These are phyloP conservation scores for Anolis sagrei DNA, from an alignment of 2,113 vertebrate species.

Conservation along the genomic window DNA sequence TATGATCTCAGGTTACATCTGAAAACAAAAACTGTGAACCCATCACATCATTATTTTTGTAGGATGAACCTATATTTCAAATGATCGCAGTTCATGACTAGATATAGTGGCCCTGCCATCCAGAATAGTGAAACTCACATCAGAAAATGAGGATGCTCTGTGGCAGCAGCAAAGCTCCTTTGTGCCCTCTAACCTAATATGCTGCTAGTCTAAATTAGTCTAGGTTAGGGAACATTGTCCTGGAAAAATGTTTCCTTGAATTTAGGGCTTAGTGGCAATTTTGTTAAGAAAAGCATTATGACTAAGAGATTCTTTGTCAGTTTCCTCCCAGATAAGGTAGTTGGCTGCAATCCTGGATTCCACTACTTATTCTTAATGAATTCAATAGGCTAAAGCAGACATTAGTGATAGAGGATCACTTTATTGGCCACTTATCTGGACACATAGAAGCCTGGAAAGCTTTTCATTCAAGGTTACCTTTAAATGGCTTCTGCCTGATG, in stretches of 20 bases:
- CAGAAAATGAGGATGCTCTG: too few relatives aligned
- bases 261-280: background rate
- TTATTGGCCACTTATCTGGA: slow-evolving; percentile 13
- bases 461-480: slow-evolving; percentile 6
- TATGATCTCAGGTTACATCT: too few relatives aligned
- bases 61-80: too few relatives aligned
- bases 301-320: background rate
- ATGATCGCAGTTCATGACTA: too few relatives aligned
- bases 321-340: background rate
- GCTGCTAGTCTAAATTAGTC: too few relatives aligned
- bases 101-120: too few relatives aligned
- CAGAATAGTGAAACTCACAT: too few relatives aligned
- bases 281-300: background rate
- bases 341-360: background rate
- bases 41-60: too few relatives aligned
- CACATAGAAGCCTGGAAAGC: background rate
- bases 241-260: background rate
- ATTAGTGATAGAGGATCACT: background rate
- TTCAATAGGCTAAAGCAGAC: background rate
- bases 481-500: background rate
- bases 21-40: too few relatives aligned
- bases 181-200: too few relatives aligned
- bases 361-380: background rate
- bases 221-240: too few relatives aligned
- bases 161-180: too few relatives aligned